phyloP scores from a whole-genome alignment of 2,113 vertebrate species.

The Amblyornis subalaris region DNA sequence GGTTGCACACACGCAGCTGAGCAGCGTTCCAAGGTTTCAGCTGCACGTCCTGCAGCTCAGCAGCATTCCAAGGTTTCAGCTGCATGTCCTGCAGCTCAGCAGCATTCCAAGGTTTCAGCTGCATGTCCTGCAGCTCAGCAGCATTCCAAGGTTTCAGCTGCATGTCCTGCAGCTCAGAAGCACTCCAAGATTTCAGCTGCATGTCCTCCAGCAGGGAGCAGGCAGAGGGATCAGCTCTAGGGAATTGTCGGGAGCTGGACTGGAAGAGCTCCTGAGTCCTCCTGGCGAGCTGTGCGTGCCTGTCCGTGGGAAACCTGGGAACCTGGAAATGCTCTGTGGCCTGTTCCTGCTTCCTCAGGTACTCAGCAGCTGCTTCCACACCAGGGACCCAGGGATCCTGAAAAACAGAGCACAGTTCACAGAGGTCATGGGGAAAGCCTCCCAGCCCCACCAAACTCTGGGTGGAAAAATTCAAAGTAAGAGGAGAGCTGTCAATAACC shows the following conservation, averaged over 20 bases:
- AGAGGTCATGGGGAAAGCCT: accelerated
- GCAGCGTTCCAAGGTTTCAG: accelerated
- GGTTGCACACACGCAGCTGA: neutral
- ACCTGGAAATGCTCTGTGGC: neutral
- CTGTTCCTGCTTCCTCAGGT: neutral
- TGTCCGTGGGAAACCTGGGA: neutral
- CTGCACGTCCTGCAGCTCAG: neutral
- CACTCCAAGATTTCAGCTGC: neutral
- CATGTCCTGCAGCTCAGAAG: neutral
- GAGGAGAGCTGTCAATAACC: neutral
- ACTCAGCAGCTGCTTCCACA: neutral
- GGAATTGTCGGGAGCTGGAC: neutral
- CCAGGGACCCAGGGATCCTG: neutral
- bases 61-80: neutral
- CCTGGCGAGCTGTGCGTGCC: neutral
- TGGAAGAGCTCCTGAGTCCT: neutral
- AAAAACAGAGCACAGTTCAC: slow-evolving; percentile 31
- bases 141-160: neutral
- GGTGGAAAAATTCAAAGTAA: neutral
- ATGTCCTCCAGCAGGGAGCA: neutral
- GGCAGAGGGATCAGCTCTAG: neutral
- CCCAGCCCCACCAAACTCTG: neutral
- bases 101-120: accelerated
- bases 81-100: neutral
- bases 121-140: accelerated